Evolutionary conservation across 23 tunicate genomes (phyloP).

Genomic region (Aplidium turbinatum): DNA sequence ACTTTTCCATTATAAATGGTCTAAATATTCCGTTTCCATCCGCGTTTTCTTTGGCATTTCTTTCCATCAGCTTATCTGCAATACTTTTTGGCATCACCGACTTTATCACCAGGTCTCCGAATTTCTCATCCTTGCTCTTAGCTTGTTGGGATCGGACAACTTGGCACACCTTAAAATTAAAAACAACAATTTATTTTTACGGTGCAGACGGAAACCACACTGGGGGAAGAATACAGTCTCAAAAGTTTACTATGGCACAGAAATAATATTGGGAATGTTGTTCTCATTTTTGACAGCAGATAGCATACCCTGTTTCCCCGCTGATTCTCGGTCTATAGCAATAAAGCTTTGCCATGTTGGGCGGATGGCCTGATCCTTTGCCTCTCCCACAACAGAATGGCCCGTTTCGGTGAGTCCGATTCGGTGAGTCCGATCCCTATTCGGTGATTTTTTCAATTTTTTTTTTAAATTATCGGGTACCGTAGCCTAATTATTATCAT

Average conservation of each 20-base stretch:
- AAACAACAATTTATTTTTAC: neutral
- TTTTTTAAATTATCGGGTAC: too few relatives aligned
- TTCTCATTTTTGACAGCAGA: too few relatives aligned
- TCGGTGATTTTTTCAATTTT: too few relatives aligned
- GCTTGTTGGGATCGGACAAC: conserved; percentile 42
- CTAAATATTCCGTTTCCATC: conserved; percentile 21
- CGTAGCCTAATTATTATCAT: too few relatives aligned
- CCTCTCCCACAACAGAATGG: too few relatives aligned
- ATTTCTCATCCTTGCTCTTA: conserved; percentile 28
- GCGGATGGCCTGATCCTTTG: too few relatives aligned
- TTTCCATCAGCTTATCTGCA: conserved; percentile 40
- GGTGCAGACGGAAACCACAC: neutral
- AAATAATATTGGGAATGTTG: too few relatives aligned
- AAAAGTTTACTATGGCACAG: neutral
- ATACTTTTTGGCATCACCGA: conserved; percentile 85
- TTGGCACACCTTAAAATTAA: conserved; percentile 67
- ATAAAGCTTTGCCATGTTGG: too few relatives aligned
- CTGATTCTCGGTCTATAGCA: too few relatives aligned
- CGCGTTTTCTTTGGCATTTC: conserved; percentile 1
- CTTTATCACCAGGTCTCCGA: conserved; percentile 68
- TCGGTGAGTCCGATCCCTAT: too few relatives aligned
- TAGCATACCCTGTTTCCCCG: too few relatives aligned
- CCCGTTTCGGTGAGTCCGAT: too few relatives aligned
- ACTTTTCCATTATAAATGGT: conserved; percentile 65
- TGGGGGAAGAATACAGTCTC: neutral